A percentile compares a stretch with the other conserved stretches of the same genome.
Evolutionary conservation across 1,140 invertebrate species (phyloP).

Genomic region (Drosophila bocki): DNA sequence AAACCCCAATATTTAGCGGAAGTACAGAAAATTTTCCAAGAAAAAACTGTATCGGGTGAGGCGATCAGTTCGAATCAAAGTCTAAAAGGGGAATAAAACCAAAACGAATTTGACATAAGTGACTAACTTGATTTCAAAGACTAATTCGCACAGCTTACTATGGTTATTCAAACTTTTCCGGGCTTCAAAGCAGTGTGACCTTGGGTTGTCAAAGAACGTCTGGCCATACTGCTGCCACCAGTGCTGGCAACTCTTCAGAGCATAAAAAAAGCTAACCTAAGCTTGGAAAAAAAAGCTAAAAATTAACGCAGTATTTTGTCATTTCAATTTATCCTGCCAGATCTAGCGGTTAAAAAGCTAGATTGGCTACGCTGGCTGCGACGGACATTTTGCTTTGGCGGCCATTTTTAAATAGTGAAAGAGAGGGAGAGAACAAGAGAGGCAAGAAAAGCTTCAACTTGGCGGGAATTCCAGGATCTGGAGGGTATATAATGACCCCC

Average conservation of each 20-base stretch:
- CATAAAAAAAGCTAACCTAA: too few relatives aligned
- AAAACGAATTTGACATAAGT: neutral
- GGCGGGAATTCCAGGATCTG: conserved; percentile 37
- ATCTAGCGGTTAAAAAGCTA: too few relatives aligned
- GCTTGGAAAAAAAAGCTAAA: too few relatives aligned
- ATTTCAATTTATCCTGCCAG: too few relatives aligned
- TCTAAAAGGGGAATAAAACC: too few relatives aligned
- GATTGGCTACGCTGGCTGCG: too few relatives aligned
- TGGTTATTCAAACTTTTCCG: neutral
- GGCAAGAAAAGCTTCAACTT: neutral
- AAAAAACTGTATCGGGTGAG: neutral
- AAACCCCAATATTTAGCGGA: neutral
- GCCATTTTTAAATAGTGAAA: conserved; percentile 25
- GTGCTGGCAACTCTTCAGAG: too few relatives aligned
- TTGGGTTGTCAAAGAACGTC: neutral
- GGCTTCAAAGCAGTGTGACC: neutral
- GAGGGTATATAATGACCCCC: neutral
- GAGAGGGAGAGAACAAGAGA: too few relatives aligned
- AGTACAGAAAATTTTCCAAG: conserved; percentile 6
- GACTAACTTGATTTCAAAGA: neutral
- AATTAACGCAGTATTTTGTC: too few relatives aligned
- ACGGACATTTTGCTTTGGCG: conserved; percentile 1
- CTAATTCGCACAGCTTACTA: neutral
- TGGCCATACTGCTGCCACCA: conserved; percentile 2
- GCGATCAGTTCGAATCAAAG: neutral